Conservation (phyloP, 2,797 vertebrate species). For the Emys orbicularis region DNA sequence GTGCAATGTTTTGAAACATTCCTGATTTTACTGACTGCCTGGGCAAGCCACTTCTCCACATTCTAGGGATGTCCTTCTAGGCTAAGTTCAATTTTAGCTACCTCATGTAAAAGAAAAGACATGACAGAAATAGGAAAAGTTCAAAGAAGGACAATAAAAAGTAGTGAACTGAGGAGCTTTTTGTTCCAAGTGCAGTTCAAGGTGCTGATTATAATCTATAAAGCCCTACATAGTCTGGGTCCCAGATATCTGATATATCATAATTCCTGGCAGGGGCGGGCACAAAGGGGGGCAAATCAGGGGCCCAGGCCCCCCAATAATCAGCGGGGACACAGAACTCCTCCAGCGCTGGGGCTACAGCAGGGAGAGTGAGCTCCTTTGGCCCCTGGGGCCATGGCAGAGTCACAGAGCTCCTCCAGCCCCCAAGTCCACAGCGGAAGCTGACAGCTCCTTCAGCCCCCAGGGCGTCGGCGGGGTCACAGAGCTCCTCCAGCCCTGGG, state of each 20-base stretch:
- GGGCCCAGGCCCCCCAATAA: too few relatives aligned
- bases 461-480: too few relatives aligned
- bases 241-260: background rate
- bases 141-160: background rate
- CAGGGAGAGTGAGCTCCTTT: too few relatives aligned
- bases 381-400: too few relatives aligned
- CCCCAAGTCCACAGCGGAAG: too few relatives aligned
- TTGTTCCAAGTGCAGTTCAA: background rate
- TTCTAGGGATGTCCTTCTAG: fast-evolving
- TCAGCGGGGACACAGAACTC: too few relatives aligned
- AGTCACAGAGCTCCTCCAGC: too few relatives aligned
- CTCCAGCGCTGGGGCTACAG: too few relatives aligned
- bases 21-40: background rate
- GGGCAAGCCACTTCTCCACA: background rate
- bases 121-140: background rate
- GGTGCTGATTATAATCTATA: background rate
- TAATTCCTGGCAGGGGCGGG: background rate
- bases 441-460: too few relatives aligned
- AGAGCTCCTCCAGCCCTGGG: too few relatives aligned
- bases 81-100: background rate
- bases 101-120: background rate
- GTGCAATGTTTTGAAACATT: background rate
- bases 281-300: too few relatives aligned
- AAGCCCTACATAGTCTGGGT: background rate
- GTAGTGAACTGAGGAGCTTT: background rate